Base-by-base conservation (phyloP, 2,797 vertebrate species). In the Hoplostethus mediterraneus region DNA sequence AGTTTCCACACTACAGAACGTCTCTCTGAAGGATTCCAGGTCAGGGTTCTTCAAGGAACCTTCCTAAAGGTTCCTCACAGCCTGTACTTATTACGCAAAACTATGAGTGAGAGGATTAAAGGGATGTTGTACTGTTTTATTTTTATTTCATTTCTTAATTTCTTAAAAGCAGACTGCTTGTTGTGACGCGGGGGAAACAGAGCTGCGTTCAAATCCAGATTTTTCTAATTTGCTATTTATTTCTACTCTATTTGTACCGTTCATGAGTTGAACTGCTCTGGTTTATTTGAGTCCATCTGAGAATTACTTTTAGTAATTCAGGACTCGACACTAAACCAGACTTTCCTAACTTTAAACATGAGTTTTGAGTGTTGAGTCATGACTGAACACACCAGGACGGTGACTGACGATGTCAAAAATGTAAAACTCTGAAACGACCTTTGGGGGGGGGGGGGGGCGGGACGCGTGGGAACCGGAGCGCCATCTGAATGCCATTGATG, bases 261-360 rank as follows among this genome's bases (percentile, higher is more conserved):
- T 33, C 9, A 53, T 65, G 51, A 77, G 64, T 51, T 12, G 38
- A 68, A 64, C 16, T 30, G 16, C 13, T 51, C 25, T 31, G 48
- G 55, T 73, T 69, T 74, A 45, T 66, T n/a, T 55, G 45, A 14
- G 64, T 81, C 82, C 57, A 83, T 86, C 76, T 83, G 66, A 38
- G 66, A 59, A 87, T 86, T 75, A 64, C 76, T 21, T 8, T 88
- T 89, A 79, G 55, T 87, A 86, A 82, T 59, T 79, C 62, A 77
- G 30, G 47, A 54, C 64, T 67, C 47, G 63, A 17, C 12, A 54
- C 21, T 5, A 71, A 79, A 75, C 60, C 58, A 79, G 73, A 80
- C 42, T 38, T 67, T 55, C 67, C 57, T 21, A 25, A 56, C n/a
- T 56, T 16, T 36, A 36, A 36, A 21, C 16, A 36, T 4, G 25